Evolutionary conservation across 2,113 vertebrate genomes (phyloP), one percentile per base, ranked within the genome.

Genomic region (Eublepharis macularius): DNA sequence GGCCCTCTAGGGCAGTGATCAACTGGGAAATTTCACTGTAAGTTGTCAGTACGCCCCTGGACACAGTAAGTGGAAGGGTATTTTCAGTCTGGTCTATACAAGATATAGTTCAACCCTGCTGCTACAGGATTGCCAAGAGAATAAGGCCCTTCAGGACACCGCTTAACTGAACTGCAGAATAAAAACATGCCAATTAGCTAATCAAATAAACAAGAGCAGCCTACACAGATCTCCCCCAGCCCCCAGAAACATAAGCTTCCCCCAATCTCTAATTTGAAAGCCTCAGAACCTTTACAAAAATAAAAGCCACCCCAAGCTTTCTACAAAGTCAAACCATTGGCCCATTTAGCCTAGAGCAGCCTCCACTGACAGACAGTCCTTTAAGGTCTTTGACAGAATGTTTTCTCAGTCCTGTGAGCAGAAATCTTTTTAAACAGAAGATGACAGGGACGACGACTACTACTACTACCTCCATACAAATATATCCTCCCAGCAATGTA

Each of bases 111-210:
- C 6, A 21, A 7, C 6, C 13, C 49, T 24, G 41, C 17, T 24
- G 76, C n/a, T n/a, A n/a, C 32, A 80, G n/a, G 19, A 45, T 72
- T 60, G 72, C 13, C 41, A 72, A 14, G 36, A 69, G 73, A 9
- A n/a, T 11, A 4, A 34, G 26, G 4, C 0, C 0, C 54, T 86
- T 89, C 29, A 93, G 76, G 17, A 51, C 29, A 87, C 47, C 80
- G 83, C 65, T 92, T 87, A 86, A 85, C 87, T 91, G 82, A 21
- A 94, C 89, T 91, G 81, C 16, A 88, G 65, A 16, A 74, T 84
- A 88, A 85, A 92, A 89, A 70, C 85, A 86, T 51, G 45, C 19
- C 90, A 86, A 93, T 91, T 88, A 92, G 76, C 84, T 39, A 81
- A 45, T 19, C 81, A 85, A 91, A 90, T 65, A 90, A 39, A 2